Conservation (phyloP, 2,888 invertebrate species). For the Gortyna flavago region DNA sequence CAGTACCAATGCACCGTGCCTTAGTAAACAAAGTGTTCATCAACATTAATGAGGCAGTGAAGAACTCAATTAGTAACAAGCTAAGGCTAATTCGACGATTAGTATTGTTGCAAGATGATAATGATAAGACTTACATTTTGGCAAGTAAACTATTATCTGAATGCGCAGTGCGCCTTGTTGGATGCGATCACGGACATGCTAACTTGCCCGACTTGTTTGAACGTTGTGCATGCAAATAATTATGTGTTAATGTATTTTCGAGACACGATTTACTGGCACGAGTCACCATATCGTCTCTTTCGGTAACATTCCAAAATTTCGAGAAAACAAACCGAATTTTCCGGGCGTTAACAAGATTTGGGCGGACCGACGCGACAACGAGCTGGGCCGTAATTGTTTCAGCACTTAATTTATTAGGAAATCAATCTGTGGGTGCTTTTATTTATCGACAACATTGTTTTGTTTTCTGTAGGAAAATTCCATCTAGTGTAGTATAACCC, state of each 20-base stretch:
- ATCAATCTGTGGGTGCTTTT: slow-evolving; percentile 7
- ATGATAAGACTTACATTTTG: slow-evolving; percentile 44
- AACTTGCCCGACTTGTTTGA: slow-evolving; percentile 16
- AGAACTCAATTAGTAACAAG: slow-evolving; percentile 26
- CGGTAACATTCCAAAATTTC: slow-evolving; percentile 29
- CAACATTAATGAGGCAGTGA: slow-evolving; percentile 52
- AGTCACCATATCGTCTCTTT: slow-evolving; percentile 22
- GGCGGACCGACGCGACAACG: slow-evolving; percentile 2
- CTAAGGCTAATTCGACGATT: slow-evolving; percentile 45
- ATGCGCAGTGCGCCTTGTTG: slow-evolving; percentile 9
- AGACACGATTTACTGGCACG: slow-evolving; percentile 42
- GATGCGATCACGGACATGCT: slow-evolving; percentile 11
- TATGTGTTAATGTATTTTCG: slow-evolving; percentile 48
- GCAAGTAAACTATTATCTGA: slow-evolving; percentile 35
- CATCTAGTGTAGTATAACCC: not conserved
- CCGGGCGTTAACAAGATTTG: slow-evolving; percentile 22
- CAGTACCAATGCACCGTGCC: not conserved
- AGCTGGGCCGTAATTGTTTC: slow-evolving; percentile 2
- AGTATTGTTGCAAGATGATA: slow-evolving; percentile 37
- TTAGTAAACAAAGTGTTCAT: slow-evolving; percentile 45
- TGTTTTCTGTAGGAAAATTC: not conserved
- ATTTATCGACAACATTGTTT: not conserved
- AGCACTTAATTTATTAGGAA: slow-evolving; percentile 12
- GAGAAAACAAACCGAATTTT: slow-evolving; percentile 20
- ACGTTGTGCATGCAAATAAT: slow-evolving; percentile 36